phyloP scores from a whole-genome alignment of 2,113 vertebrate genomes.

The Australoheros scitulus region DNA sequence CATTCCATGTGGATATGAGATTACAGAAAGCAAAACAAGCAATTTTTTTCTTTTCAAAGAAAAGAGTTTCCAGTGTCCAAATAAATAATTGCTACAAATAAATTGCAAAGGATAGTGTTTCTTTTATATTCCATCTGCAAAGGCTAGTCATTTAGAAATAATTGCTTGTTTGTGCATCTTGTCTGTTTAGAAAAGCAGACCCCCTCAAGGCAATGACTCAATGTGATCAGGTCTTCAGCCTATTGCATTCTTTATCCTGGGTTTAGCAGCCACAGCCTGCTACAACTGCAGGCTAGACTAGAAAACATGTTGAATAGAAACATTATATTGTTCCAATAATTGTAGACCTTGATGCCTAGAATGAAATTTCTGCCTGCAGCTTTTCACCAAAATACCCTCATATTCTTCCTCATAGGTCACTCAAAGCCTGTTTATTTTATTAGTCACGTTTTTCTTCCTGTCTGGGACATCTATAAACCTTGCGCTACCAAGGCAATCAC shows the following conservation, averaged over 20 bases:
- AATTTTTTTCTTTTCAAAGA: not conserved
- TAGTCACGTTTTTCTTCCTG: too few relatives aligned
- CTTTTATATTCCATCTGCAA: constrained; percentile 11
- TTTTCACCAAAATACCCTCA: not conserved
- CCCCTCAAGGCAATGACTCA: constrained; percentile 21
- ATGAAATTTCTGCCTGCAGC: not conserved
- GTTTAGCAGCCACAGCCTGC: constrained; percentile 1
- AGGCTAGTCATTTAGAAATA: constrained; percentile 40
- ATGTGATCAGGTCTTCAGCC: not conserved
- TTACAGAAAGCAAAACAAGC: not conserved
- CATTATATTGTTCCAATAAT: constrained; percentile 34
- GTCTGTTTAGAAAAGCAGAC: not conserved
- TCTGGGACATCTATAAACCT: not conserved
- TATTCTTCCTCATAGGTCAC: not conserved
- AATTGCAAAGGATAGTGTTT: constrained; percentile 3
- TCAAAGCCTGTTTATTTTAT: not conserved
- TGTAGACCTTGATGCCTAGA: not conserved
- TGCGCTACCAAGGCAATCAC: not conserved
- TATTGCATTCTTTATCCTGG: constrained; percentile 14
- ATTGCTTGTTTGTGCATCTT: constrained; percentile 53
- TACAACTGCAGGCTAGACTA: not conserved
- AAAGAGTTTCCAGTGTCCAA: constrained; percentile 17
- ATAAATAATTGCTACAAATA: constrained; percentile 21
- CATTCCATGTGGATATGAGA: not conserved
- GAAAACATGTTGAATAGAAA: not conserved